Conservation (phyloP, 2,797 vertebrate species). For the Spatula versicolor region DNA sequence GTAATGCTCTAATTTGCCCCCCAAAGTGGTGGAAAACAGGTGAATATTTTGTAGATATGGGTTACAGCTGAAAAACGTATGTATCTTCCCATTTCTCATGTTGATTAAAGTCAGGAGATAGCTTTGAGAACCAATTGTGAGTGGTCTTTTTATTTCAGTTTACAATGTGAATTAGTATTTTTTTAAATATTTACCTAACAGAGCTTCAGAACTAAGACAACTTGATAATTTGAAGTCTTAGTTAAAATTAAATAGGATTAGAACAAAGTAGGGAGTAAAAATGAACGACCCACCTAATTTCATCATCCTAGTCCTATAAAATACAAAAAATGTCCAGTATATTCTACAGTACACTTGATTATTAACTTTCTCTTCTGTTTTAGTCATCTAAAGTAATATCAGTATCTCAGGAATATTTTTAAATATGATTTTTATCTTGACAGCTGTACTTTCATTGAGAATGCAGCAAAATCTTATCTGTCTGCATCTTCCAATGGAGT, state of each 20-base stretch:
- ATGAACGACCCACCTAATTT: neutral
- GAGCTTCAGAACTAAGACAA: neutral
- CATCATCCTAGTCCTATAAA: neutral
- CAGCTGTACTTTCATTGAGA: slow-evolving; percentile 41
- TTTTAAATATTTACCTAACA: neutral
- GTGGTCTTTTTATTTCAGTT: neutral
- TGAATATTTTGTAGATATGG: neutral
- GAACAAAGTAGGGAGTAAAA: neutral
- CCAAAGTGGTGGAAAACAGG: neutral
- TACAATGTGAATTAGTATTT: neutral
- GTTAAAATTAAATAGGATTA: neutral
- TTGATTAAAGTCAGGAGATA: neutral
- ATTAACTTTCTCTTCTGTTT: slow-evolving; percentile 44
- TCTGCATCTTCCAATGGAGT: neutral
- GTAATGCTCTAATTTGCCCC: neutral
- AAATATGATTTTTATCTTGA: slow-evolving; percentile 44
- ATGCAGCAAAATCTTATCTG: slow-evolving; percentile 29
- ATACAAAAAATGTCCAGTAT: neutral
- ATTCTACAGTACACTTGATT: neutral
- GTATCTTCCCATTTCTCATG: neutral
- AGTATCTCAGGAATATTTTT: slow-evolving; percentile 22
- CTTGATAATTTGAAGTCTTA: neutral
- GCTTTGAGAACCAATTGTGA: neutral
- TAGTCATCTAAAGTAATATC: slow-evolving; percentile 49
- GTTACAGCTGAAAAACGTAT: neutral